Percentiles rank a stretch among this genome's conserved stretches.
Conservation (phyloP, 2,888 invertebrate genomes). For the Acronicta psi region DNA sequence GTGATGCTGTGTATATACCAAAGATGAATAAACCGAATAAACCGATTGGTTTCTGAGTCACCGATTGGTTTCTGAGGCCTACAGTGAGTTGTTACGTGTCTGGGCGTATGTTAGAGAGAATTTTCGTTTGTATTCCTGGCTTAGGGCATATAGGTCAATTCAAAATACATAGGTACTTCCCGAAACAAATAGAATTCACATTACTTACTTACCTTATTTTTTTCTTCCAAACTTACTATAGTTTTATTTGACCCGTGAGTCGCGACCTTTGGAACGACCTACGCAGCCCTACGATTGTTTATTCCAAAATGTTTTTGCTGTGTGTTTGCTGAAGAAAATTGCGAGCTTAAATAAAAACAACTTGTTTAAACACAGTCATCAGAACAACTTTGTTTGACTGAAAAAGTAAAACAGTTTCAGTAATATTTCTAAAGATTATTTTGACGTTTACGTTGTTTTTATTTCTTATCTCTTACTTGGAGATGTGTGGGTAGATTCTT, state of each 20-base stretch:
- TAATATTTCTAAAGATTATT: conserved; percentile 6
- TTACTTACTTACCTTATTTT: background rate
- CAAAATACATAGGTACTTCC: too few species aligned
- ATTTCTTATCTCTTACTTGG: too few species aligned
- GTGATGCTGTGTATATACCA: too few species aligned
- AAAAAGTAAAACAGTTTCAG: conserved; percentile 5
- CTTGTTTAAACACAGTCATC: conserved; percentile 27
- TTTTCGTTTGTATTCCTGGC: too few species aligned
- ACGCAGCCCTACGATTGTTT: conserved; percentile 21
- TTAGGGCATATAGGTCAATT: too few species aligned
- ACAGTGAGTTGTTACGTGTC: too few species aligned
- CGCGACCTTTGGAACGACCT: conserved; percentile 25
- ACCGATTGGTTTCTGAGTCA: too few species aligned
- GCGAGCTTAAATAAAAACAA: conserved; percentile 34
- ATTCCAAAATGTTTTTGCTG: conserved; percentile 16
- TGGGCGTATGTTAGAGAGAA: too few species aligned
- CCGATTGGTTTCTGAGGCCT: too few species aligned
- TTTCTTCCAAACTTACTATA: background rate
- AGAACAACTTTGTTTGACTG: conserved; percentile 16
- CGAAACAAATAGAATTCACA: background rate
- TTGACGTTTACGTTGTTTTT: background rate
- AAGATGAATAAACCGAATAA: too few species aligned
- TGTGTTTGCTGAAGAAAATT: conserved; percentile 38
- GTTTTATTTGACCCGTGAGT: background rate
- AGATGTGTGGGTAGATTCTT: too few species aligned